These are phyloP conservation scores for Empis stercorea DNA, from an alignment of 2,888 invertebrate species.

Conservation along the genomic window DNA sequence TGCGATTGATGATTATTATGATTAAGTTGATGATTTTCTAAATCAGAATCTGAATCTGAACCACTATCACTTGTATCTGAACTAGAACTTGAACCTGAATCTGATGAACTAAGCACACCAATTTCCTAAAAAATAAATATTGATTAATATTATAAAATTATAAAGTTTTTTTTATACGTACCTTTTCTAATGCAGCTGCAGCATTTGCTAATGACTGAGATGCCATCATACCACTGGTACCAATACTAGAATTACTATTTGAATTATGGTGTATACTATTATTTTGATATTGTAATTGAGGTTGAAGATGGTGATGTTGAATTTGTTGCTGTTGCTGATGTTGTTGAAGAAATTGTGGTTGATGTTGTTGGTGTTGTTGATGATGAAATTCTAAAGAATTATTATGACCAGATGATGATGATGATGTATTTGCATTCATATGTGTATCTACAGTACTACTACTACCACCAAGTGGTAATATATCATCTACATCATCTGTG, in stretches of 20 bases:
- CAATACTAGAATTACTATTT: slow-evolving; percentile 10
- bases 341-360: slow-evolving; percentile 14
- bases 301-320: not conserved
- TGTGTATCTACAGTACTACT: slow-evolving; percentile 12
- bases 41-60: slow-evolving; percentile 28
- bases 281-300: not conserved
- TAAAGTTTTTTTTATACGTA: slow-evolving; percentile 13
- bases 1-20: slow-evolving; percentile 13
- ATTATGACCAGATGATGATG: slow-evolving; percentile 21
- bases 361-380: slow-evolving; percentile 17
- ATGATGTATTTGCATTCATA: slow-evolving; percentile 17
- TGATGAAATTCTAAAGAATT: slow-evolving; percentile 18
- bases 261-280: slow-evolving; percentile 2
- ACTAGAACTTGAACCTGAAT: slow-evolving; percentile 33
- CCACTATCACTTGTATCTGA: slow-evolving; percentile 34
- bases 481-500: slow-evolving; percentile 47
- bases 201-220: slow-evolving; percentile 27
- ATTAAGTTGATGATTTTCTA: slow-evolving; percentile 20
- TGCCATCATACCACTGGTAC: slow-evolving; percentile 19
- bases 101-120: slow-evolving; percentile 31
- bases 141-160: slow-evolving; percentile 1
- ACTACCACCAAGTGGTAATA: slow-evolving; percentile 22
- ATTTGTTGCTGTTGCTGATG: slow-evolving; percentile 18
- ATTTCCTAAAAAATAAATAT: slow-evolving; percentile 24
- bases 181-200: slow-evolving; percentile 29